phyloP scores from a whole-genome alignment of 1,140 invertebrate genomes.

The Meloidogyne floridensis region DNA sequence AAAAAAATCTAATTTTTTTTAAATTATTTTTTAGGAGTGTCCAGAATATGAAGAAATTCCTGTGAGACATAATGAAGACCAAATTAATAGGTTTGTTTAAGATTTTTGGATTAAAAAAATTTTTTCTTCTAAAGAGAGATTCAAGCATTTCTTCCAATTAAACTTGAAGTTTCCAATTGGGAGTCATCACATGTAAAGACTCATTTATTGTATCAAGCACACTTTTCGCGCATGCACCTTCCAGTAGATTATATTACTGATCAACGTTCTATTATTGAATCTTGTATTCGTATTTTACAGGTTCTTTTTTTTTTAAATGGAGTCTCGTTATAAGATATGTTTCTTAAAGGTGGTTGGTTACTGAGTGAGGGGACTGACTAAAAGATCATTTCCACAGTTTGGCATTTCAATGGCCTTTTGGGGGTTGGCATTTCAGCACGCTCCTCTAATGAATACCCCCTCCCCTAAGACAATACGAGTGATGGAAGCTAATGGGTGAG shows the following conservation, averaged over 20 bases:
- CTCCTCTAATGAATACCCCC: too few relatives aligned
- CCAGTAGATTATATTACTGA: conserved; percentile 95
- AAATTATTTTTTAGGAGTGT: conserved; percentile 71
- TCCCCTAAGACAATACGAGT: too few relatives aligned
- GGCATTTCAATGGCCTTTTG: conserved; percentile 67
- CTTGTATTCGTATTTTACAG: conserved; percentile 89
- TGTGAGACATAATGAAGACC: conserved; percentile 96
- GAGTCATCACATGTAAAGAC: conserved; percentile 80
- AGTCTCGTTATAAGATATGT: conserved; percentile 28
- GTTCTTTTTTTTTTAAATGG: conserved; percentile 56
- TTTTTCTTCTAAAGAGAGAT: conserved; percentile 17
- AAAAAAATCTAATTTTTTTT: background rate
- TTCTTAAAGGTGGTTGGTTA: conserved; percentile 29
- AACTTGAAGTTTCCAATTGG: conserved; percentile 45
- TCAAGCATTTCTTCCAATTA: conserved; percentile 36
- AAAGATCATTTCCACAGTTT: conserved; percentile 88
- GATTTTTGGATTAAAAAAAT: conserved; percentile 8
- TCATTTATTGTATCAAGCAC: conserved; percentile 87
- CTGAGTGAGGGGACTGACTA: conserved; percentile 71
- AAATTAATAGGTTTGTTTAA: conserved; percentile 76
- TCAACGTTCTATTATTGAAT: conserved; percentile 92
- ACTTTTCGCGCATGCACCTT: conserved; percentile 78
- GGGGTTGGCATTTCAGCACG: too few relatives aligned
- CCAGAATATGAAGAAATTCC: conserved; percentile 91
- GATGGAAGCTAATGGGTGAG: too few relatives aligned